Evolutionary conservation across 2,113 vertebrate species (phyloP), one percentile per base, ranked within the genome.

Genomic region (Aplodontia rufa): DNA sequence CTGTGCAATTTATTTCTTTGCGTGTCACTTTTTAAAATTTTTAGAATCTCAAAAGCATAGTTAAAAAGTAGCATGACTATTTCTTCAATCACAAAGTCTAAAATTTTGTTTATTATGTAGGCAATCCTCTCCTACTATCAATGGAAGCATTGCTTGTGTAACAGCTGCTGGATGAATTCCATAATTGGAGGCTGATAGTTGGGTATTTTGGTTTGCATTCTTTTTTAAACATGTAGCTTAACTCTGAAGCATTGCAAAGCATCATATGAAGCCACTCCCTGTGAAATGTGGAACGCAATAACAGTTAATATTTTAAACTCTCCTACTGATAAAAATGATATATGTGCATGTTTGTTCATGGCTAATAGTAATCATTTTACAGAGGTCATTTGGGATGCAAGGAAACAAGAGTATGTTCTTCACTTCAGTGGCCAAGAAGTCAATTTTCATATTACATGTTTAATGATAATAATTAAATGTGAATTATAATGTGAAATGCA

Each of bases 151-250:
- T 95, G 79, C 64, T 75, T 95, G 82, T 95, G 58, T 69, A 89
- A 89, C 92, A 95, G 92, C 88, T 97, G 83, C 68, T 97, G n/a
- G 76, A 82, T 94, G 62, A 93, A 96, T 95, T 94, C 93, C 90
- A 8, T 90, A 88, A 96, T 81, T 94, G 80, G 72, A 96, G 37
- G 60, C 30, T 96, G 84, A 69, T 40, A 79, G 80, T 88, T 87
- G 91, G 80, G 58, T 96, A 94, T 93, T 96, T 96, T 84, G n/a
- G 58, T 84, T 89, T 93, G 51, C 66, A 94, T 91, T 97, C 74
- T 87, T 91, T 95, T 92, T 93, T 91, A 90, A 96, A 90, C 80
- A 94, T 71, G 80, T 78, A 93, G 80, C 90, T 96, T 72, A 45
- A 93, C 91, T 96, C 47, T 93, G 87, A 87, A 98, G 75, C 86